Evolutionary conservation across 2,888 invertebrate species (phyloP).

Genomic region (Drosophila recens): DNA sequence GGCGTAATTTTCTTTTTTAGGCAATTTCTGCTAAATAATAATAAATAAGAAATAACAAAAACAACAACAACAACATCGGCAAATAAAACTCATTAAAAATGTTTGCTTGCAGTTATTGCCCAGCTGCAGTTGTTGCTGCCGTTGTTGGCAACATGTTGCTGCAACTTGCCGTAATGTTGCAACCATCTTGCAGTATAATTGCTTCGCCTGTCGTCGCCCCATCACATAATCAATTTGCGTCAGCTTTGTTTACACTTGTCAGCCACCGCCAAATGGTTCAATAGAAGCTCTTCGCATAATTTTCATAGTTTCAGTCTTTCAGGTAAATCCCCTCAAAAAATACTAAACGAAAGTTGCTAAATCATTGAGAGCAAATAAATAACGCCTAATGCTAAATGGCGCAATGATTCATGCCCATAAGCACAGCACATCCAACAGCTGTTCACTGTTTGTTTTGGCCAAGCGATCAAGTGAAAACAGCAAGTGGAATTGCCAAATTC

Average conservation of each 20-base stretch:
- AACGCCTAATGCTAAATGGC: conserved; percentile 9
- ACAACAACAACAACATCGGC: conserved; percentile 14
- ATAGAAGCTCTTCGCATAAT: conserved; percentile 35
- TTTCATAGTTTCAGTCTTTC: conserved; percentile 1
- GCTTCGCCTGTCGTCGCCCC: conserved; percentile 25
- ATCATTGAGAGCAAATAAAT: conserved; percentile 43
- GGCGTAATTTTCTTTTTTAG: conserved; percentile 42
- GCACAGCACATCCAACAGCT: conserved; percentile 23
- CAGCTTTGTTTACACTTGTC: conserved; percentile 43
- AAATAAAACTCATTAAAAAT: conserved; percentile 61
- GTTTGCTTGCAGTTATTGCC: conserved; percentile 51
- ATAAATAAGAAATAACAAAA: conserved; percentile 13
- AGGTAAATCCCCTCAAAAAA: conserved; percentile 48
- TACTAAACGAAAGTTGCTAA: conserved; percentile 33
- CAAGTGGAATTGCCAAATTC: conserved; percentile 4
- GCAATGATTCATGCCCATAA: conserved; percentile 46
- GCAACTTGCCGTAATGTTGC: conserved; percentile 55
- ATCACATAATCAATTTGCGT: conserved; percentile 44
- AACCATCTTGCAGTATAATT: conserved; percentile 46
- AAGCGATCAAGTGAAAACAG: conserved; percentile 4
- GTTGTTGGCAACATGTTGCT: conserved; percentile 61
- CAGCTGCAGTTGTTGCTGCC: conserved; percentile 25
- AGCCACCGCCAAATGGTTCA: conserved; percentile 36
- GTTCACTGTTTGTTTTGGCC: conserved; percentile 1
- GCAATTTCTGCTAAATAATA: conserved; percentile 26